Conservation (phyloP, 2,888 invertebrate genomes). For the Neoscelio sp. region DNA sequence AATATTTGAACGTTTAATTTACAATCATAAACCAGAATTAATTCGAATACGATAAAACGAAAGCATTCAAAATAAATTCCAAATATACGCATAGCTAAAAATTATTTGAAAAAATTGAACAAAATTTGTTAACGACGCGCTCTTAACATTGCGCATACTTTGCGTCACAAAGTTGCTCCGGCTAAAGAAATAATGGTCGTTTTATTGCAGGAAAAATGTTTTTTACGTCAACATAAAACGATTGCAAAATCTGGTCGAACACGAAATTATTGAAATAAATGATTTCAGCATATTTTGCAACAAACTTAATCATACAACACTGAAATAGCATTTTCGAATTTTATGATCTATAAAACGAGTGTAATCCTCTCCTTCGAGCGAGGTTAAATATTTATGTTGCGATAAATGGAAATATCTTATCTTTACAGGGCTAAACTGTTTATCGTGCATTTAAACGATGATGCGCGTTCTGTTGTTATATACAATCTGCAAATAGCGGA, state of each 20-base stretch:
- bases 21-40: background rate
- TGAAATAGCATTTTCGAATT: conserved; percentile 37
- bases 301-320: conserved; percentile 51
- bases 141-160: too few species aligned
- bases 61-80: background rate
- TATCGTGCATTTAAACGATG: conserved; percentile 12
- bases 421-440: conserved; percentile 32
- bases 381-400: conserved; percentile 55
- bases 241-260: conserved; percentile 27
- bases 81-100: too few species aligned
- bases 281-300: conserved; percentile 27
- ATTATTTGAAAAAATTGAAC: too few species aligned
- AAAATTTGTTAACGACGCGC: too few species aligned
- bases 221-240: conserved; percentile 25
- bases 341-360: conserved; percentile 49
- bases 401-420: conserved; percentile 52
- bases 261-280: conserved; percentile 28
- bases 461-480: conserved; percentile 23
- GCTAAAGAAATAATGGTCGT: too few species aligned
- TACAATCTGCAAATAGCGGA: conserved; percentile 6
- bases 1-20: conserved; percentile 34
- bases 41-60: background rate
- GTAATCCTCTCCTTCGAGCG: conserved; percentile 40
- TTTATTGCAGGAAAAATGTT: conserved; percentile 11
- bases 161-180: too few species aligned